Percentiles rank a stretch among this genome's conserved stretches.
phyloP scores from a whole-genome alignment of 1,140 invertebrate species.

The Leptinotarsa undecemlineata region DNA sequence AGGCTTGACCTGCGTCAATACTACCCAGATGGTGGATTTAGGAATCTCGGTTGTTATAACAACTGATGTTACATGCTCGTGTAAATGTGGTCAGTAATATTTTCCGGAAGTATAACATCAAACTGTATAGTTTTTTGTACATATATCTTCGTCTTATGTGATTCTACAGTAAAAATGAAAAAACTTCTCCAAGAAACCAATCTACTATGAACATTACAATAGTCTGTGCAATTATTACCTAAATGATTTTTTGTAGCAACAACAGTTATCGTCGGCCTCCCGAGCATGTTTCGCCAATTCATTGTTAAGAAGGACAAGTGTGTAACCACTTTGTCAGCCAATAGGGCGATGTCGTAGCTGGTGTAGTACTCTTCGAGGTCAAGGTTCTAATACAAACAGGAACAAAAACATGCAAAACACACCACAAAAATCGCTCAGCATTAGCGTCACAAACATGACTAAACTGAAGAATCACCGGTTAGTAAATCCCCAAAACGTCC shows the following conservation, averaged over 20 bases:
- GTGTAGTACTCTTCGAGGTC: constrained; percentile 93
- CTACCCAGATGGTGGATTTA: too few relatives aligned
- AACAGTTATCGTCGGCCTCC: constrained; percentile 84
- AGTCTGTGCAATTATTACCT: constrained; percentile 65
- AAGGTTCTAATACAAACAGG: constrained; percentile 72
- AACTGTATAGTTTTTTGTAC: too few relatives aligned
- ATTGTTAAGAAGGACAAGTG: constrained; percentile 91
- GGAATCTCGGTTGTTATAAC: too few relatives aligned
- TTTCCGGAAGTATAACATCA: too few relatives aligned
- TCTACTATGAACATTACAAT: constrained; percentile 32
- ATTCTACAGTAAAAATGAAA: too few relatives aligned
- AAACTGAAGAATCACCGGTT: not conserved
- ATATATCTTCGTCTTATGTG: too few relatives aligned
- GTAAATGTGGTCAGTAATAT: too few relatives aligned
- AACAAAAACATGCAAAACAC: constrained; percentile 49
- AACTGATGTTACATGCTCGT: too few relatives aligned
- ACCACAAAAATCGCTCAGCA: constrained; percentile 23
- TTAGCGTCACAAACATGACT: not conserved
- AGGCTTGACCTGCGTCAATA: too few relatives aligned
- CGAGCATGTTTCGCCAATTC: constrained; percentile 90
- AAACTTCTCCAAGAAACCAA: too few relatives aligned
- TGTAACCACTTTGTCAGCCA: constrained; percentile 84
- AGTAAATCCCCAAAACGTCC: constrained; percentile 7
- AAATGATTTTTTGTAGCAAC: constrained; percentile 77
- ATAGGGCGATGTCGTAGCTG: constrained; percentile 84